These are phyloP conservation scores for Steinernema feltiae DNA, from an alignment of 1,140 invertebrate species.

Conservation along the genomic window DNA sequence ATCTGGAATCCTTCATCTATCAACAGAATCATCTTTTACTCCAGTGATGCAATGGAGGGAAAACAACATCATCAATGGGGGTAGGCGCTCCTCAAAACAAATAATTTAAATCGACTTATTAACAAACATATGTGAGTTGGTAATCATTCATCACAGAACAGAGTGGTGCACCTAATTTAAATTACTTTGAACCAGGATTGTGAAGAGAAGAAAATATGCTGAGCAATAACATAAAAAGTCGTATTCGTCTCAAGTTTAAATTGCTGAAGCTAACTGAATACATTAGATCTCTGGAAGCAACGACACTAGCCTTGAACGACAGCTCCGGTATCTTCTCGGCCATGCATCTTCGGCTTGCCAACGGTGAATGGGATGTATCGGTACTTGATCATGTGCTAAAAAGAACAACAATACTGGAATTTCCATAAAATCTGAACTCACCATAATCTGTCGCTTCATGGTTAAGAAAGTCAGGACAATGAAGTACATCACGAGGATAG, in stretches of 20 bases:
- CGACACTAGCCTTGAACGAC: constrained; percentile 29
- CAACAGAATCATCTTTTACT: too few relatives aligned
- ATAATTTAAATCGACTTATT: not conserved
- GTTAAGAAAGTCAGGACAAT: constrained; percentile 94
- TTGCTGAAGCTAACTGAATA: not conserved
- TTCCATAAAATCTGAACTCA: constrained; percentile 59
- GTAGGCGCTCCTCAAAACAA: not conserved
- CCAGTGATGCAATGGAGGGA: too few relatives aligned
- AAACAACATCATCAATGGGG: not conserved
- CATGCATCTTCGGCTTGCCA: constrained; percentile 71
- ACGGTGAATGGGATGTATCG: constrained; percentile 95
- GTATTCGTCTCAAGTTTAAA: not conserved
- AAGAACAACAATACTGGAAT: constrained; percentile 72
- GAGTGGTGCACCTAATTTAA: not conserved
- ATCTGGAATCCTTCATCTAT: too few relatives aligned
- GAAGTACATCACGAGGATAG: constrained; percentile 98
- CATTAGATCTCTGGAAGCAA: constrained; percentile 1
- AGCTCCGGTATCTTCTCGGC: constrained; percentile 60
- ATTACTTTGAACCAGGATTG: not conserved
- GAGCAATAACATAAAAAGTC: too few relatives aligned
- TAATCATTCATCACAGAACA: not conserved
- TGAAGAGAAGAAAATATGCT: not conserved
- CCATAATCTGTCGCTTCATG: constrained; percentile 99
- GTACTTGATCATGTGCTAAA: constrained; percentile 99
- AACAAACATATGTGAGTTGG: not conserved